These are phyloP conservation scores for Mactromeris polynyma DNA, from an alignment of 2,888 invertebrate genomes.

Conservation along the genomic window DNA sequence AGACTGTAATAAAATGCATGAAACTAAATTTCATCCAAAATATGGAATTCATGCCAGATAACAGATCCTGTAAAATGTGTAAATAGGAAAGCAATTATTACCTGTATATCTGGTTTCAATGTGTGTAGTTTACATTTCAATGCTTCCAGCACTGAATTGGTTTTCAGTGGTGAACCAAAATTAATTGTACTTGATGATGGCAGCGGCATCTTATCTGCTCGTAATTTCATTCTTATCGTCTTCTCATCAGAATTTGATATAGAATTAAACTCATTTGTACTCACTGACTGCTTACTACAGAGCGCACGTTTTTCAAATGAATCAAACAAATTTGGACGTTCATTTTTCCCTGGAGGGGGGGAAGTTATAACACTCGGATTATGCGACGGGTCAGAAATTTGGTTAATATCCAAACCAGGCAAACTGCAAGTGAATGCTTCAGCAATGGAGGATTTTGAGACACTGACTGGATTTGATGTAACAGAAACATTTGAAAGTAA, in stretches of 20 bases:
- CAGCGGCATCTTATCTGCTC: conserved; percentile 2
- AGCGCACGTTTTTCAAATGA: conserved; percentile 39
- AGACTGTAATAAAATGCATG: too few species aligned
- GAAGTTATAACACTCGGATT: not conserved
- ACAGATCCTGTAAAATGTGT: too few species aligned
- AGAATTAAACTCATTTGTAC: conserved; percentile 20
- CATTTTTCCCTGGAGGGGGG: conserved; percentile 25
- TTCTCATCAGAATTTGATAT: not conserved
- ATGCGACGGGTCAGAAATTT: not conserved
- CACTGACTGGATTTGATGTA: conserved; percentile 6
- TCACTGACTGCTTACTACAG: not conserved
- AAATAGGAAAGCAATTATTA: conserved; percentile 7
- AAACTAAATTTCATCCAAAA: too few species aligned
- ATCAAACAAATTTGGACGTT: conserved; percentile 64
- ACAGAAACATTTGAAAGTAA: conserved; percentile 12
- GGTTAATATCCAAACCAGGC: not conserved
- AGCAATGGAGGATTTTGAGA: conserved; percentile 12
- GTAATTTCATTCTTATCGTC: conserved; percentile 20
- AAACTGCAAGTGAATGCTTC: conserved; percentile 14
- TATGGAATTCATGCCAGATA: too few species aligned
- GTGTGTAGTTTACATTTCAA: conserved; percentile 65
- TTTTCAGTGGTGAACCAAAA: conserved; percentile 62
- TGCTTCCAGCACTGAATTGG: conserved; percentile 59
- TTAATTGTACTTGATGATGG: conserved; percentile 48
- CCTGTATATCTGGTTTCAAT: conserved; percentile 47